Evolutionary conservation across 2,113 vertebrate genomes (phyloP).

Genomic region (Phalacrocorax carbo): DNA sequence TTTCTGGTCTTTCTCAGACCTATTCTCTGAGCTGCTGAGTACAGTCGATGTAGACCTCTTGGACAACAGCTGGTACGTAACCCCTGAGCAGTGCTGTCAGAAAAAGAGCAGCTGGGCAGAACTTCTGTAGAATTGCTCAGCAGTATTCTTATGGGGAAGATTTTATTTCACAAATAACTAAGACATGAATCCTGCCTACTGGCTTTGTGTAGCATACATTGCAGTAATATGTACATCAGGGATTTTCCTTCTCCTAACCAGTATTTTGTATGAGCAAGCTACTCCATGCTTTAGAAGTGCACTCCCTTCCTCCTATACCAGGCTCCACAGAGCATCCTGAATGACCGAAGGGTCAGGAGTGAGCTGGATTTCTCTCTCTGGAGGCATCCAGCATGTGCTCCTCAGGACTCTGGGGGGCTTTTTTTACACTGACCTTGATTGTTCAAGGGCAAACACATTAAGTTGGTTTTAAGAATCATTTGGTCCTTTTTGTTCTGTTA

Average conservation of each 20-base stretch:
- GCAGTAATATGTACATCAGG: not conserved
- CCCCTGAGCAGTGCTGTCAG: not conserved
- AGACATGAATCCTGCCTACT: not conserved
- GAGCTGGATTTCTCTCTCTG: not conserved
- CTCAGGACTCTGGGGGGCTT: not conserved
- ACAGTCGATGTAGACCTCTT: not conserved
- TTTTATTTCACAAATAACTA: not conserved
- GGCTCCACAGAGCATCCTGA: not conserved
- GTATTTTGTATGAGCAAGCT: not conserved
- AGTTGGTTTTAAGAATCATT: not conserved
- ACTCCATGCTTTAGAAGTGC: not conserved
- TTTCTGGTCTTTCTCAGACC: not conserved
- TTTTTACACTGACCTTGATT: not conserved
- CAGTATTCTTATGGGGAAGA: not conserved
- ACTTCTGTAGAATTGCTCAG: not conserved
- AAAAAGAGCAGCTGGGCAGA: not conserved
- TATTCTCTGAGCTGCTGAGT: not conserved
- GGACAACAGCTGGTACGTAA: not conserved
- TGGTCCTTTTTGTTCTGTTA: not conserved
- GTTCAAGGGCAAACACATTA: not conserved
- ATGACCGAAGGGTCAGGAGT: not conserved
- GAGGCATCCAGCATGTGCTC: not conserved
- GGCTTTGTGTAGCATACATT: not conserved
- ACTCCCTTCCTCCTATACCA: rapidly evolving
- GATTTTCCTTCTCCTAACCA: not conserved